These are phyloP conservation scores for Rhadina sibilatrix DNA, from an alignment of 2,113 vertebrate genomes.

Conservation along the genomic window DNA sequence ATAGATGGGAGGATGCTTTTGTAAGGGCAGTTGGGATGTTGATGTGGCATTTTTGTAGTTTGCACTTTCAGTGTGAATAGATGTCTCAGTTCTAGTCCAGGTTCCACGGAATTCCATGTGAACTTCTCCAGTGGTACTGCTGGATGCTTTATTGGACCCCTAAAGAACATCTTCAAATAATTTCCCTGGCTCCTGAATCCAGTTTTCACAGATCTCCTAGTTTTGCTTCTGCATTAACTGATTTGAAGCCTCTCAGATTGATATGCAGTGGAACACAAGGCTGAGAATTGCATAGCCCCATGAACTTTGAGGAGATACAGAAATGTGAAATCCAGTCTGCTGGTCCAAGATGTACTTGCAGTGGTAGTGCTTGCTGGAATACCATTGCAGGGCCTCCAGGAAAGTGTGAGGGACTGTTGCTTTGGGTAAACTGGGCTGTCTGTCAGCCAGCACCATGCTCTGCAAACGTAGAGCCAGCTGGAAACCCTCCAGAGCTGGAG, in stretches of 20 bases:
- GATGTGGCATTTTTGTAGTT: neutral
- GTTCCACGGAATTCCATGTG: neutral
- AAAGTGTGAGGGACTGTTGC: neutral
- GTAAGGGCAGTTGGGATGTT: neutral
- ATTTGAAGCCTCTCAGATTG: neutral
- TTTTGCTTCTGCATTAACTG: neutral
- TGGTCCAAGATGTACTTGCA: neutral
- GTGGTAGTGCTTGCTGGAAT: neutral
- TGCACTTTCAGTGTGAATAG: neutral
- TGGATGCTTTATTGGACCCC: neutral
- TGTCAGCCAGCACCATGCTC: neutral
- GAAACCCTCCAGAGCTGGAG: constrained; percentile 6
- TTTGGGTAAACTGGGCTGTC: neutral
- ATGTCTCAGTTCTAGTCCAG: neutral
- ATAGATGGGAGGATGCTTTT: neutral
- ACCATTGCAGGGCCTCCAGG: neutral
- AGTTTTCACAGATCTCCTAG: neutral
- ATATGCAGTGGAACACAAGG: neutral
- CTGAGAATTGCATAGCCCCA: neutral
- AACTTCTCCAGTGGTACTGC: neutral
- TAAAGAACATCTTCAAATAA: neutral
- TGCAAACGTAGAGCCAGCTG: neutral
- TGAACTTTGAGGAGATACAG: neutral
- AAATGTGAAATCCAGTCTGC: neutral
- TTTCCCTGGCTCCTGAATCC: neutral